These are phyloP conservation scores for Aldrovandia affinis DNA, from an alignment of 2,797 vertebrate genomes.

Conservation along the genomic window DNA sequence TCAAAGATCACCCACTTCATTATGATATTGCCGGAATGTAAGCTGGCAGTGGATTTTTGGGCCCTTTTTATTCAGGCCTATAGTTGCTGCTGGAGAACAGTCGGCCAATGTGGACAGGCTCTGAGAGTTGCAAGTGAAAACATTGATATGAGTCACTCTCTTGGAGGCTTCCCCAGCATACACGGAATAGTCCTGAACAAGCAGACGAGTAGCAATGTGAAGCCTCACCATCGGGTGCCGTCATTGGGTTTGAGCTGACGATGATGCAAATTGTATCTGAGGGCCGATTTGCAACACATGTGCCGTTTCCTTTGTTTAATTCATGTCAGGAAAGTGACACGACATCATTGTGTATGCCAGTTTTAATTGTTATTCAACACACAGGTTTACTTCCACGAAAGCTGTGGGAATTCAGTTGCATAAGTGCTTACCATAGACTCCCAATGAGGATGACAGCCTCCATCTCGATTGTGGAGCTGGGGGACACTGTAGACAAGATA, in stretches of 20 bases:
- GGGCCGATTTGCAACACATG: slow-evolving; percentile 8
- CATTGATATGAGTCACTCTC: background rate
- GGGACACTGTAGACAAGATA: slow-evolving; percentile 11
- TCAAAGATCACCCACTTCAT: background rate
- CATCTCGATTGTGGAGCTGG: no score
- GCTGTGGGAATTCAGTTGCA: slow-evolving; percentile 12
- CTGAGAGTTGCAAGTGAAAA: background rate
- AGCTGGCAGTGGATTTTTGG: background rate
- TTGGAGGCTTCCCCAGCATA: background rate
- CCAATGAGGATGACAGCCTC: slow-evolving; percentile 6
- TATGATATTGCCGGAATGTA: background rate
- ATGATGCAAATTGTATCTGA: slow-evolving; percentile 17
- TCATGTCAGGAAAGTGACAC: slow-evolving; percentile 8
- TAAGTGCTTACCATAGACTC: slow-evolving; percentile 15
- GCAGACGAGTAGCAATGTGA: background rate
- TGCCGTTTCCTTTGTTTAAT: slow-evolving; percentile 16
- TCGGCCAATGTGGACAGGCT: background rate
- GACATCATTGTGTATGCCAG: slow-evolving; percentile 17
- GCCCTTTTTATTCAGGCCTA: background rate
- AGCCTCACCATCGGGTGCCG: background rate
- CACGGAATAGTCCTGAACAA: no score
- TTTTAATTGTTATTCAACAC: slow-evolving; percentile 25
- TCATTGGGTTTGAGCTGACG: background rate
- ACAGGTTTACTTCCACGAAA: slow-evolving; percentile 13
- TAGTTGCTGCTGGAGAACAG: background rate